Evolutionary conservation across 1,140 invertebrate genomes (phyloP), one percentile per base, ranked within the genome.

Genomic region (Coptotermes formosanus): DNA sequence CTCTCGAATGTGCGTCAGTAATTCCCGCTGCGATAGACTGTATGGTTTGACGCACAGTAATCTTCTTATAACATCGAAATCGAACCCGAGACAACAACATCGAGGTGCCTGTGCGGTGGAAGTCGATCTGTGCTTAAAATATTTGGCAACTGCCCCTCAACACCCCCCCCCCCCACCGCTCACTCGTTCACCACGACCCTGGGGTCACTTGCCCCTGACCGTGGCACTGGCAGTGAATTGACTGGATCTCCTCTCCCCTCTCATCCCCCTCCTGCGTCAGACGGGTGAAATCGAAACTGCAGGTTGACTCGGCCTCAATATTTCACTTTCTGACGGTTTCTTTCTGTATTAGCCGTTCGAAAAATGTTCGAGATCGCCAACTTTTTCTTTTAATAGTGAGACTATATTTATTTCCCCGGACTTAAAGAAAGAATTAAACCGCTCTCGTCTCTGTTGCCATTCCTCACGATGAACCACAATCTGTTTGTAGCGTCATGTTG

Each of bases 281-380:
- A 75, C 64, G 64, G 64, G 64, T 75, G 64, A 75, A 75, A 75
- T 75, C 64, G 64, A 75, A 75, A 75, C 64, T 75, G n/a, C 64
- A 75, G 64, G 64, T 30, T 75, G 64, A 75, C 64, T 75, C 30
- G 64, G 30, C 64, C 64, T 75, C 64, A 75, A 75, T 75, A 75
- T 75, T 75, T 75, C 64, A 30, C 64, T 75, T 75, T 75, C 64
- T 75, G 64, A 75, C 64, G 25, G 64, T 75, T 75, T 14, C 64
- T 75, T 75, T 75, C 25, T 75, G 25, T 75, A 75, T 75, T 75
- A 75, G 14, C 64, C 64, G n/a, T 75, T 75, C 64, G 25, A 75
- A 75, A 75, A 75, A 75, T 12, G 25, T 75, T 75, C n/a, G n/a
- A 30, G 19, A 55, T 55, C 21, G 52, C 52, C 52, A 55, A 21